A percentile compares a stretch with the other conserved stretches of the same genome.
Conservation (phyloP, 1,140 invertebrate species). For the Rhyacophila brunnea region DNA sequence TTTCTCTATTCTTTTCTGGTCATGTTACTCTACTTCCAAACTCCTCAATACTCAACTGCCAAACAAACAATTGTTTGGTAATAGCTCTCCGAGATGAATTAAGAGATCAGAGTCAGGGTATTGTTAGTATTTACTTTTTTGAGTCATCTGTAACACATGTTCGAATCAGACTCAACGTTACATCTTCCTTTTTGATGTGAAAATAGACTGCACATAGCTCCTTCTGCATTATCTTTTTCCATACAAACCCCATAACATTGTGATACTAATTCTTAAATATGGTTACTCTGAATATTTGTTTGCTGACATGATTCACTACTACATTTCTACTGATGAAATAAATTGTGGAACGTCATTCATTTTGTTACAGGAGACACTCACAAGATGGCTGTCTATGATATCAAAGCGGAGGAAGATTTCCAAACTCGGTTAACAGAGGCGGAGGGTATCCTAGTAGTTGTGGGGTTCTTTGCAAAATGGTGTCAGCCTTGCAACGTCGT, state of each 20-base stretch:
- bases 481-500: conserved; percentile 93
- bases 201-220: too few relatives aligned
- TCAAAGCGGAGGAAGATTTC: conserved; percentile 62
- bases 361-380: not conserved
- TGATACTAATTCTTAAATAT: not conserved
- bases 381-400: conserved; percentile 45
- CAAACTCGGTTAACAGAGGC: conserved; percentile 69
- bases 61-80: too few relatives aligned
- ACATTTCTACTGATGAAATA: not conserved
- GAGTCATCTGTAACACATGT: too few relatives aligned
- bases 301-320: not conserved
- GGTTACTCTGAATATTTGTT: not conserved
- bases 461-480: conserved; percentile 85
- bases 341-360: not conserved
- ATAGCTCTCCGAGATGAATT: too few relatives aligned
- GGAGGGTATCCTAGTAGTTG: conserved; percentile 79
- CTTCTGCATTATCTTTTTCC: not conserved
- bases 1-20: too few relatives aligned
- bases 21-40: too few relatives aligned
- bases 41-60: too few relatives aligned
- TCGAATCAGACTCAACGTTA: too few relatives aligned
- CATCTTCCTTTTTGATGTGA: too few relatives aligned
- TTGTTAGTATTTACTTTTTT: too few relatives aligned
- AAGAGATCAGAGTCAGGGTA: too few relatives aligned
- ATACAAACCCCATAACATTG: not conserved